Conservation (phyloP, 1,140 invertebrate species). For the Scaptomyza montana region DNA sequence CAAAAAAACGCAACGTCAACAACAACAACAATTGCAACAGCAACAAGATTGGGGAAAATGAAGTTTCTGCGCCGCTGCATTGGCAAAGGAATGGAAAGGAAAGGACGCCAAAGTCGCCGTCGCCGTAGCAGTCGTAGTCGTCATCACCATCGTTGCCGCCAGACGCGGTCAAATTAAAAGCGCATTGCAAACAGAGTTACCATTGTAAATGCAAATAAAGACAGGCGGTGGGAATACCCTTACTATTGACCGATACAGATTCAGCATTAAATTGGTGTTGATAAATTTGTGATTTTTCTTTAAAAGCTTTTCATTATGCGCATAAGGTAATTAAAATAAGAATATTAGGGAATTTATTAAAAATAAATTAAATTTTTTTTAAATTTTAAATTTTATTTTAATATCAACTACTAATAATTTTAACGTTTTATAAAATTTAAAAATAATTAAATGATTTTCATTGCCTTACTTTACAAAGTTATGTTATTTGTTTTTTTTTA, state of each 20-base stretch:
- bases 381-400: too few relatives aligned
- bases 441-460: too few relatives aligned
- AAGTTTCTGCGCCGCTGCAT: constrained; percentile 71
- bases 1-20: constrained; percentile 63
- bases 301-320: too few relatives aligned
- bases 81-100: constrained; percentile 65
- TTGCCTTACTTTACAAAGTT: too few relatives aligned
- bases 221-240: constrained; percentile 6
- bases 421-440: too few relatives aligned
- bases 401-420: too few relatives aligned
- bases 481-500: not conserved
- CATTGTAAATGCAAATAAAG: not conserved
- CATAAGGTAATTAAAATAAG: too few relatives aligned
- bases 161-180: constrained; percentile 74
- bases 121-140: constrained; percentile 22
- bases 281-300: too few relatives aligned
- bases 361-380: too few relatives aligned
- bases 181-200: constrained; percentile 48
- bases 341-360: too few relatives aligned
- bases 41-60: constrained; percentile 46
- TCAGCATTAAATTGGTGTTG: too few relatives aligned
- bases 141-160: constrained; percentile 26
- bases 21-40: constrained; percentile 33
- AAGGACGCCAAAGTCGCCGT: constrained; percentile 46
- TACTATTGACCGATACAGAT: not conserved